These are phyloP conservation scores for Lates calcarifer DNA, from an alignment of 2,113 vertebrate species.

Conservation along the genomic window DNA sequence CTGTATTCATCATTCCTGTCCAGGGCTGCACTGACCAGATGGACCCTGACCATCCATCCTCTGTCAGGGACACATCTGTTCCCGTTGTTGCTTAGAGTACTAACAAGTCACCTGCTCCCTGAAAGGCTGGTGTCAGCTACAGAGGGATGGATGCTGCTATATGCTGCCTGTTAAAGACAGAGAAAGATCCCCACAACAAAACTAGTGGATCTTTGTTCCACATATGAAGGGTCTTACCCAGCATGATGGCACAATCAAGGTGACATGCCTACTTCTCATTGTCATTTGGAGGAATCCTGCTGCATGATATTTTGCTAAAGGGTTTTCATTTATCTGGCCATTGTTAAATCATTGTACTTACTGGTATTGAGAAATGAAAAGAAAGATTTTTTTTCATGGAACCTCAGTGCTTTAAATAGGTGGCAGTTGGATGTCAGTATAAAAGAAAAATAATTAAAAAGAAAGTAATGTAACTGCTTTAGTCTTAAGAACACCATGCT, in stretches of 20 bases:
- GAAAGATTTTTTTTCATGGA: constrained; percentile 17
- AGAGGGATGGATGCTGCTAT: constrained; percentile 78
- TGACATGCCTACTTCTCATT: neutral
- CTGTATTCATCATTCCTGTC: constrained; percentile 99
- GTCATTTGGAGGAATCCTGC: constrained; percentile 12
- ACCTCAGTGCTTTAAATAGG: constrained; percentile 39
- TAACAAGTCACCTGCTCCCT: constrained; percentile 99
- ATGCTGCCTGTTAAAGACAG: constrained; percentile 77
- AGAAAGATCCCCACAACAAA: constrained; percentile 48
- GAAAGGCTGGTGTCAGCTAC: constrained; percentile 94
- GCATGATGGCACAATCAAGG: constrained; percentile 16
- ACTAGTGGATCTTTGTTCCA: constrained; percentile 23
- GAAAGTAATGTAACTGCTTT: constrained; percentile 16
- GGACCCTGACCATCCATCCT: constrained; percentile 99
- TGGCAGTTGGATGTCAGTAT: constrained; percentile 15
- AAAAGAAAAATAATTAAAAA: constrained; percentile 7
- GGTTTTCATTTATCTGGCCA: neutral
- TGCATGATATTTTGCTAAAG: neutral
- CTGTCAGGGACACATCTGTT: constrained; percentile 99
- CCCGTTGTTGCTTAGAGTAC: constrained; percentile 97
- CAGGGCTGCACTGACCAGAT: constrained; percentile 99
- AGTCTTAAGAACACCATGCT: constrained; percentile 28
- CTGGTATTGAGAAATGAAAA: constrained; percentile 32
- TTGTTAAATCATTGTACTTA: constrained; percentile 34
- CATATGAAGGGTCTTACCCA: constrained; percentile 34